Evolutionary conservation across 2,888 invertebrate species (phyloP), one percentile per base, ranked within the genome.

Genomic region (Anagyrus pseudococci): DNA sequence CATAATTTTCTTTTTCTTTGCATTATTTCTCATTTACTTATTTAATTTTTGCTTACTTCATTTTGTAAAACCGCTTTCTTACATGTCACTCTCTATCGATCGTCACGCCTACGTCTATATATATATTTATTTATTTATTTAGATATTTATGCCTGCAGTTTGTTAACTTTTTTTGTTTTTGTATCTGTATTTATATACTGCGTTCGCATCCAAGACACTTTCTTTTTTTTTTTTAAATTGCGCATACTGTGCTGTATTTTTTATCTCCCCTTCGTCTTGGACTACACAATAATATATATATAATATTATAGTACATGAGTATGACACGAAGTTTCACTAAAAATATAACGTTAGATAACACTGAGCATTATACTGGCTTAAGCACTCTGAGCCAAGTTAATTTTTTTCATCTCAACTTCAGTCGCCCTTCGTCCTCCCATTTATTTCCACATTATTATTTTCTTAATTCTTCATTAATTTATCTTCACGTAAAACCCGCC

Each of bases 261-360:
- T 41, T 40, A 25, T 59, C 44, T 57, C 40, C 53, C n/a, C 23
- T 15, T 49, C 13, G 47, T 59, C 57, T 66, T 63, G 63, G 57
- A 63, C 63, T 62, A 63, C 17, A 58, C 58, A 63, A 49, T 54
- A 63, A 60, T 66, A 60, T 63, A 62, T 62, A 60, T 63, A 64
- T 62, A 62, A 67, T 75, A 69, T 70, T 70, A 75, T 77, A 75
- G 75, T 75, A 76, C 75, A 73, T 76, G 76, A 77, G 77, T 79
- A 78, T 77, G 78, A 78, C 76, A 77, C 74, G 75, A 73, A 75
- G 73, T 75, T 74, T 72, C 72, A 73, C 74, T 77, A 77, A 76
- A 77, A 77, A 77, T 76, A 77, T 76, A 73, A 69, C 74, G 74
- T 75, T 76, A 77, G 72, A 76, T 74, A 65, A 76, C 76, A 73